Conservation (phyloP, 1,140 invertebrate genomes). For the Trichomalopsis sarcophagae region DNA sequence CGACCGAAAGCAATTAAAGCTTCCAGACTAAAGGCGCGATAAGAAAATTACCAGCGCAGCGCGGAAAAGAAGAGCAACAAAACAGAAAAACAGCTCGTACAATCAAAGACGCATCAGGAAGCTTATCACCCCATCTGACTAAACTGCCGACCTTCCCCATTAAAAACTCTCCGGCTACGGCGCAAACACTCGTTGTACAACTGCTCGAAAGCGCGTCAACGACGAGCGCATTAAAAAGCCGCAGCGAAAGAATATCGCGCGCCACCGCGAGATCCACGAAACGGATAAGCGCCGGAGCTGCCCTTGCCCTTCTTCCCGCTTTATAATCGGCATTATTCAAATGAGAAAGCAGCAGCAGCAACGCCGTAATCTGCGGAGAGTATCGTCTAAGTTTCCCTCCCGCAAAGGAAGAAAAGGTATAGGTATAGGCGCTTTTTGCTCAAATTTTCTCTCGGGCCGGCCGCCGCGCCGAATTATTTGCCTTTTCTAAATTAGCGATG, state of each 20-base stretch:
- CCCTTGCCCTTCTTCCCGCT: constrained; percentile 50
- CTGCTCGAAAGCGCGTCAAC: not conserved
- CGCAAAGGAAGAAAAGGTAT: constrained; percentile 46
- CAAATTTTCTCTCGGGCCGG: not conserved
- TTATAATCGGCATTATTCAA: constrained; percentile 73
- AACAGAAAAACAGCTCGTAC: not conserved
- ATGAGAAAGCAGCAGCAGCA: constrained; percentile 64
- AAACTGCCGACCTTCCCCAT: not conserved
- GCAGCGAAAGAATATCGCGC: not conserved
- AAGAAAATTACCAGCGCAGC: not conserved
- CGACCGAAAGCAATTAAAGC: too few relatives aligned
- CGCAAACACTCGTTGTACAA: constrained; percentile 17
- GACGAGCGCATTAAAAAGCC: constrained; percentile 2
- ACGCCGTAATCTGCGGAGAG: constrained; percentile 66
- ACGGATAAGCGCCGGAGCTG: not conserved
- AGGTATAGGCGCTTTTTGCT: constrained; percentile 56
- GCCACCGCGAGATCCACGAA: constrained; percentile 29
- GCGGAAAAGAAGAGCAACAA: not conserved
- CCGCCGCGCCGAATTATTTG: constrained; percentile 54
- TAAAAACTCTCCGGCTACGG: constrained; percentile 34
- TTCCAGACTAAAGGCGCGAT: too few relatives aligned
- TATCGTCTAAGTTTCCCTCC: constrained; percentile 33
- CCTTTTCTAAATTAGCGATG: constrained; percentile 53
- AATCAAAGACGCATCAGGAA: constrained; percentile 24
- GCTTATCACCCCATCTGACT: constrained; percentile 1